phyloP scores from a whole-genome alignment of 2,888 invertebrate genomes.

The Chloroclystis v-ata region DNA sequence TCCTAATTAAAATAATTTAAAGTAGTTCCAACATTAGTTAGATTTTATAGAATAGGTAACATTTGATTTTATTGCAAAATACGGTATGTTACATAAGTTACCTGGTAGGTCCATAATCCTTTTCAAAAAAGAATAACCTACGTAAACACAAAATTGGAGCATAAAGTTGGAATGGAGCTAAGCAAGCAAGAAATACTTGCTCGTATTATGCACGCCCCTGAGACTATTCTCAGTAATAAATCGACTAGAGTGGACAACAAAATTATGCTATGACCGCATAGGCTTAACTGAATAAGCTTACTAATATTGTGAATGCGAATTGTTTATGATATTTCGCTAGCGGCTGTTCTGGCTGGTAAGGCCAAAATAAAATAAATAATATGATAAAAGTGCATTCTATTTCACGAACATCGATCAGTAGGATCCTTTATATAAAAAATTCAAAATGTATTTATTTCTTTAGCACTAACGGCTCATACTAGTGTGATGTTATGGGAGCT shows the following conservation, averaged over 20 bases:
- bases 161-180: slow-evolving; percentile 46
- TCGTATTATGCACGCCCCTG: slow-evolving; percentile 72
- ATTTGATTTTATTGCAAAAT: too few species aligned
- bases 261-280: slow-evolving; percentile 74
- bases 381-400: too few species aligned
- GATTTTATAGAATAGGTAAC: too few species aligned
- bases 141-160: slow-evolving; percentile 47
- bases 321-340: not conserved
- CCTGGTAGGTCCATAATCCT: not conserved
- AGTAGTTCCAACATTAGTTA: too few species aligned
- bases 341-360: too few species aligned
- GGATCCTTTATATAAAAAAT: not conserved
- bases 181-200: slow-evolving; percentile 68
- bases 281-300: slow-evolving; percentile 48
- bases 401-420: too few species aligned
- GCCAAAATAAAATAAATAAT: too few species aligned
- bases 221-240: slow-evolving; percentile 72
- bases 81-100: too few species aligned
- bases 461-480: not conserved
- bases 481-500: too few species aligned
- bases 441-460: too few species aligned
- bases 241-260: slow-evolving; percentile 71
- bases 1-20: too few species aligned
- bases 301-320: slow-evolving; percentile 29
- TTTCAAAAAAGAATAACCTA: slow-evolving; percentile 21